Evolutionary conservation across 2,888 invertebrate genomes (phyloP), one percentile per base, ranked within the genome.

Genomic region (Encarsia formosa): DNA sequence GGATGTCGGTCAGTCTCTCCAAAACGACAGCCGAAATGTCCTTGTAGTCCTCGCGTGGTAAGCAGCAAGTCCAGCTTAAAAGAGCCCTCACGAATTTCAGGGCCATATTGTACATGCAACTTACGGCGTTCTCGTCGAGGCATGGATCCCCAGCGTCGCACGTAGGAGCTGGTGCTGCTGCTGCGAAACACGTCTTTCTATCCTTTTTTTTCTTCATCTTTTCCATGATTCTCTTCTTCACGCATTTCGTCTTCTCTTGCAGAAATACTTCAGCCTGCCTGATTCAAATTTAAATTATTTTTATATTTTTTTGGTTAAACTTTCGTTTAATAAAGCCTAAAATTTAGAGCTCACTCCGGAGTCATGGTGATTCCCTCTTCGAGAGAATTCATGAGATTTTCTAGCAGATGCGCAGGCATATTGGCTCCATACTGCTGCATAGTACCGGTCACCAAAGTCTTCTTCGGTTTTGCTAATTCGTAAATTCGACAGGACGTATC

Each of bases 61-160:
- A 61, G 0, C 57, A 49, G 24, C 66, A 65, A 34, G 62, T 62
- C 65, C 65, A 67, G 15, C 16, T 49, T 0, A 73, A 51, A 13
- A 73, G 69, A 38, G 66, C 67, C 22, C 61, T 62, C 0, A 73
- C 68, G 38, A 73, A 73, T 26, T 62, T 60, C 48, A 68, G 64
- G 3, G 73, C 71, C 60, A 72, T 67, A 9, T 58, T 6, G 41
- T 69, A 69, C 46, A 71, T 71, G 39, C 63, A 67, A 9, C 54
- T 55, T 0, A 65, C 64, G 1, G 68, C 63, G 5, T 71, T 69
- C 20, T 53, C 58, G 45, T 69, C 65, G 3, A 65, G 38, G 2
- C 26, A 13, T 26, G 52, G 40, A 31, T 52, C 56, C 3, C 50
- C 48, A 2, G 19, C 47, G 8, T 39, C 24, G n/a, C n/a, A n/a